These are phyloP conservation scores for Rhombomys opimus DNA, from an alignment of 2,113 vertebrate species.

Conservation along the genomic window DNA sequence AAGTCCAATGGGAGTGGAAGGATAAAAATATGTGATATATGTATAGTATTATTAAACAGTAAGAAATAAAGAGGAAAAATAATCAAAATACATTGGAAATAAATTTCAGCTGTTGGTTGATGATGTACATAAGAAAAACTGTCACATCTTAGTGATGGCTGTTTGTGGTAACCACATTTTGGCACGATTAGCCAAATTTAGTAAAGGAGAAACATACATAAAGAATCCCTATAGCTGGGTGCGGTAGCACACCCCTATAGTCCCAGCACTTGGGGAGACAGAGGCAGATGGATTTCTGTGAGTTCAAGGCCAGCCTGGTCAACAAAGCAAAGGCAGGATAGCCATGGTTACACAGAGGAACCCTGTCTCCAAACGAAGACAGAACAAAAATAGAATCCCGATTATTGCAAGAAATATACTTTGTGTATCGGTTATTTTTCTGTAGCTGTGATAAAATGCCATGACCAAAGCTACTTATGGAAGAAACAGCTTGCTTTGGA, in stretches of 20 bases:
- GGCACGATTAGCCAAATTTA: constrained; percentile 8
- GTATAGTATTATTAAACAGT: not conserved
- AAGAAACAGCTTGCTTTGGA: not conserved
- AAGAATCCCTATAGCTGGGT: not conserved
- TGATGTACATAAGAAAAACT: not conserved
- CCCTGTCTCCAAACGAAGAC: too few species aligned
- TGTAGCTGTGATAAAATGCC: not conserved
- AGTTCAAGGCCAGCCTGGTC: too few species aligned
- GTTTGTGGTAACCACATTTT: not conserved
- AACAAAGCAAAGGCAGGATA: too few species aligned
- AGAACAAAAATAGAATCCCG: not conserved
- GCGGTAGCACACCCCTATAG: too few species aligned
- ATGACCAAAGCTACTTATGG: not conserved
- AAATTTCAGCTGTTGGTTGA: constrained; percentile 5
- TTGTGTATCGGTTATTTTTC: not conserved
- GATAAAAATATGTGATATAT: not conserved
- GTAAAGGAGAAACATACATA: constrained; percentile 21
- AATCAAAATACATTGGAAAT: not conserved
- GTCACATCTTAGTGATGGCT: not conserved
- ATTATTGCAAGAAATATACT: not conserved
- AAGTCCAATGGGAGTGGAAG: not conserved
- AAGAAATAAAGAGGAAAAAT: not conserved
- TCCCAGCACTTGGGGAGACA: too few species aligned
- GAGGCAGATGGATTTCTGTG: too few species aligned
- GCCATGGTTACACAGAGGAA: too few species aligned